Conservation (phyloP, 2,797 vertebrate genomes). For the Denticeps clupeoides region DNA sequence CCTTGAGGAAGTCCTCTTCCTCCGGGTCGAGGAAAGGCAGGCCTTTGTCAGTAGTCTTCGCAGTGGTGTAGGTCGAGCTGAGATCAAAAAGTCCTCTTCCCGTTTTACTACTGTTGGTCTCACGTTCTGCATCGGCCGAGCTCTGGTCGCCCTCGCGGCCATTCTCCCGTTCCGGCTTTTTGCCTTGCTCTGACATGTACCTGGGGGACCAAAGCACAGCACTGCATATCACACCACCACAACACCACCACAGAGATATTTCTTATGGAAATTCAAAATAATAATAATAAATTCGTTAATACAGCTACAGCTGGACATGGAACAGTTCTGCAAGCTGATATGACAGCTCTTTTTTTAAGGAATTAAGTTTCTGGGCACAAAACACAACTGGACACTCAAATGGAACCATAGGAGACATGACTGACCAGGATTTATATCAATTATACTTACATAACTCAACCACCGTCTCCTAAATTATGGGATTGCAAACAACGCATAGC, state of each 20-base stretch:
- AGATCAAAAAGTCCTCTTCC: slow-evolving; percentile 60
- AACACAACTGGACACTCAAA: slow-evolving; percentile 24
- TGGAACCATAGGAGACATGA: slow-evolving; percentile 36
- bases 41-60: slow-evolving; percentile 74
- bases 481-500: slow-evolving; percentile 48
- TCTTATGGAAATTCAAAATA: neutral
- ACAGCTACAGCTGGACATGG: neutral
- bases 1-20: slow-evolving; percentile 82
- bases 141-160: slow-evolving; percentile 60
- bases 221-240: slow-evolving; percentile 7
- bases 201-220: slow-evolving; percentile 44
- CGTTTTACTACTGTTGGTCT: slow-evolving; percentile 75
- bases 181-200: slow-evolving; percentile 82
- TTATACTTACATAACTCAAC: slow-evolving; percentile 51
- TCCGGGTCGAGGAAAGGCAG: slow-evolving; percentile 70
- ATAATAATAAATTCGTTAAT: neutral
- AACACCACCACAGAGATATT: neutral
- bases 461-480: slow-evolving; percentile 47
- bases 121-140: slow-evolving; percentile 59
- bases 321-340: too few relatives aligned
- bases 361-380: too few relatives aligned
- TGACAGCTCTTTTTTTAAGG: too few relatives aligned
- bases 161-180: slow-evolving; percentile 70
- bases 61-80: slow-evolving; percentile 39
- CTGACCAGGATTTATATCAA: slow-evolving; percentile 39